Evolutionary conservation across 2,888 invertebrate genomes (phyloP), one percentile per base, ranked within the genome.

Genomic region (Apamea sordens): DNA sequence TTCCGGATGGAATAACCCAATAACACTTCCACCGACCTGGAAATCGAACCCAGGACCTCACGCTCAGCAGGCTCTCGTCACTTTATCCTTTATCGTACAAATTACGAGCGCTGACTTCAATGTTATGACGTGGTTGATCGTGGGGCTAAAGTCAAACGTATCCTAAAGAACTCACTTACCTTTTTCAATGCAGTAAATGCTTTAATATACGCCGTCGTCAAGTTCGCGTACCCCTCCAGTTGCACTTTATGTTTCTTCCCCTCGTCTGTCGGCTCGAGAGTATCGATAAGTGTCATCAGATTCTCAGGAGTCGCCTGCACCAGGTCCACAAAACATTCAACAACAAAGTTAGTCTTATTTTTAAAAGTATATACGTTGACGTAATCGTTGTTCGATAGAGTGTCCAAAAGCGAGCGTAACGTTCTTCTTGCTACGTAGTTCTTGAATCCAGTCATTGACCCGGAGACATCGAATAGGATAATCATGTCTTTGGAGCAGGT

Each of bases 401-500:
- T 99, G 84, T 99, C 99, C 90, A 99, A 95, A 81, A 99, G 98
- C 64, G 98, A 98, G 80, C 98, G 97, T 41, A 99, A 98, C 1
- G 99, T 99, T 91, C 98, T 98, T 90, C 98, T 98, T 24, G 99
- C 99, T 59, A 98, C 97, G 89, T 98, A 98, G 92, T 97, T 97
- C 76, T 97, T 97, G 86, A 97, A 97, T 0, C 99, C 99, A 53
- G 98, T 98, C 99, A 99, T 99, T 36, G 99, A 99, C 32, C 99
- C 99, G 72, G 99, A 99, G 78, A 98, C 98, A 93, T 99, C 99
- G 83, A 99, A 97, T 76, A 99, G 97, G 80, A 99, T 99, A 50
- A 99, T 98, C 89, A 99, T 98, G 92, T 99, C 99, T 96, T 99
- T 99, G 15, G 99, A 99, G 91, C 99, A 99, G 0, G 99, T 99